Percentiles rank a stretch among this genome's conserved stretches.
These are phyloP conservation scores for Redunca redunca DNA, from an alignment of 2,113 vertebrate species.

Conservation along the genomic window DNA sequence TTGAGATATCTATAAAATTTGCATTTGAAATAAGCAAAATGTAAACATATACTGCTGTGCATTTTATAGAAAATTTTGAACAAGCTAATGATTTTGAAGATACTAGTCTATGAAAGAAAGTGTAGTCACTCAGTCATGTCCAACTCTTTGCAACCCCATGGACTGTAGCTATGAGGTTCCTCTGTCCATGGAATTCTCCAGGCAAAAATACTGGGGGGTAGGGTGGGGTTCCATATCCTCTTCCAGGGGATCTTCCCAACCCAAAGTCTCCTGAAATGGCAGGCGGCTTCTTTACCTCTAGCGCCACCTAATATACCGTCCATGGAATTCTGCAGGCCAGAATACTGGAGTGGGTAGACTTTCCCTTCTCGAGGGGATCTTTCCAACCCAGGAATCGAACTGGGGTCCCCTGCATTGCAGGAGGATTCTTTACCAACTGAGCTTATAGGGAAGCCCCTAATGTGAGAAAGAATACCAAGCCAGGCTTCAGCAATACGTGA, in stretches of 20 bases:
- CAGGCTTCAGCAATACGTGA: no score
- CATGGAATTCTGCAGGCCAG: background rate
- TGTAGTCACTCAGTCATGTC: background rate
- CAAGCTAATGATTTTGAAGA: background rate
- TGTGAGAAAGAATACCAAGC: background rate
- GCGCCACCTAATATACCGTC: rapidly evolving
- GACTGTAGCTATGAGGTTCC: background rate
- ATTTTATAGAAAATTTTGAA: background rate
- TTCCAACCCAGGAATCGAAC: background rate
- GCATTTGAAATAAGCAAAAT: background rate
- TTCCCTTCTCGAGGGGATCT: background rate
- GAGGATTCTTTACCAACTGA: background rate
- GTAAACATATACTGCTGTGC: background rate
- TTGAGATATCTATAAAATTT: background rate
- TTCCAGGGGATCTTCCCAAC: background rate
- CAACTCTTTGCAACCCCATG: background rate
- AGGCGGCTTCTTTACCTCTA: background rate
- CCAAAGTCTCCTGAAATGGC: background rate
- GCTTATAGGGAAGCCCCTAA: background rate
- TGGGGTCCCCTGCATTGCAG: background rate
- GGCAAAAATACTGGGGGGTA: rapidly evolving
- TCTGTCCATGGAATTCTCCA: background rate
- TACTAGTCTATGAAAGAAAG: background rate
- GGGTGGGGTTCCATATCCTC: background rate
- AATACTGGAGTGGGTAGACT: background rate